Base-by-base conservation (phyloP, 2,888 invertebrate species). In the Griposia aprilina region DNA sequence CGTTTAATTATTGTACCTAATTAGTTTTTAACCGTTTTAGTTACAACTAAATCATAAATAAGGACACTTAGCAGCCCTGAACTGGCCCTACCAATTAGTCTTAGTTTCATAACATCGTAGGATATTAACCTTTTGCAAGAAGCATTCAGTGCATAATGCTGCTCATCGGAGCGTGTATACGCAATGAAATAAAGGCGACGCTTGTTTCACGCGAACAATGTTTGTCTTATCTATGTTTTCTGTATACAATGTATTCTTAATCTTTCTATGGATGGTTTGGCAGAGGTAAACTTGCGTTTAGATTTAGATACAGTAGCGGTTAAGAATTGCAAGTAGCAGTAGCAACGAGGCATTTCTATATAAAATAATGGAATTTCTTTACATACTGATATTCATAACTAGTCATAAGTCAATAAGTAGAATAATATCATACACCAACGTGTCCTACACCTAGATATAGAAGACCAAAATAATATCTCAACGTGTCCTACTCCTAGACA, bases 41-140 rank as follows among this genome's bases (percentile, higher is more conserved):
- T 36, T 36, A 59, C 11, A 59, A 59, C 2, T 15, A 15, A 26
- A 26, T 26, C 15, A 57, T 57, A 57, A 57, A 57, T 59, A 57
- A 71, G 15, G 15, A 30, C 13, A 67, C n/a, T 48, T 17, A 15
- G 15, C 48, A 68, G 26, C 80, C 75, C 60, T 62, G 5, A 20
- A n/a, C 13, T 20, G 63, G 62, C 60, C 67, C 70, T 75, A 55
- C 8, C 20, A 66, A 78, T 69, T 76, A 55, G 30, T 76, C 20
- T 70, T 57, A 76, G 65, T 85, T 83, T 88, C 83, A 82, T 84
- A 85, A 85, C 68, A 65, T 74, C 45, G 60, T 74, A 84, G 84
- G 80, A 80, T 85, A 87, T 83, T 87, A 76, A 85, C 87, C 87
- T 88, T 77, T 87, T 84, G 89, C 81, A 88, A 87, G 82, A 78